Evolutionary conservation across 2,888 invertebrate genomes (phyloP).

Genomic region (Parascotia fuliginaria): DNA sequence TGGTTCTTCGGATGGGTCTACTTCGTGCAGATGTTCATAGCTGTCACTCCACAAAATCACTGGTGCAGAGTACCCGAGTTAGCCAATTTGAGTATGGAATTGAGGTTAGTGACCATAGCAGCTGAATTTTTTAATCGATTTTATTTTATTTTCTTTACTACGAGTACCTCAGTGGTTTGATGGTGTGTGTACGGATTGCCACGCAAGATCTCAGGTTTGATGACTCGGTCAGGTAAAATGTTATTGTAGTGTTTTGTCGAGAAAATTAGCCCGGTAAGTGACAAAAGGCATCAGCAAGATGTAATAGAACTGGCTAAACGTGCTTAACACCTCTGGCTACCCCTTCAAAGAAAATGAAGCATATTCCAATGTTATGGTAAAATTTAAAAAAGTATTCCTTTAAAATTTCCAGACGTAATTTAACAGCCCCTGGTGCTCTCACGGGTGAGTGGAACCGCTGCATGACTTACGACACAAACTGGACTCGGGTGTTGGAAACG

Average conservation of each 20-base stretch:
- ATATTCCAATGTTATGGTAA: no score
- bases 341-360: no score
- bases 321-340: no score
- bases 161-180: not conserved
- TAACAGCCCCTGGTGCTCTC: slow-evolving; percentile 58
- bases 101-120: slow-evolving; percentile 52
- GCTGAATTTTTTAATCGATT: not conserved
- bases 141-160: no score
- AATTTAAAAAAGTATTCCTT: no score
- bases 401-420: slow-evolving; percentile 63
- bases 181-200: not conserved
- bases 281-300: no score
- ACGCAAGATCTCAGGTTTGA: no score
- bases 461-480: slow-evolving; percentile 63
- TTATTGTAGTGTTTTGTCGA: no score
- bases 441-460: slow-evolving; percentile 63
- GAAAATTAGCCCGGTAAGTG: no score
- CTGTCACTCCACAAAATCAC: slow-evolving; percentile 66
- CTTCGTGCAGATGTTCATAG: slow-evolving; percentile 73
- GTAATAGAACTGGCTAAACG: no score
- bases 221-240: no score
- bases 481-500: slow-evolving; percentile 65
- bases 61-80: slow-evolving; percentile 70
- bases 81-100: slow-evolving; percentile 51
- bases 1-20: slow-evolving; percentile 69